phyloP scores from a whole-genome alignment of 2,113 vertebrate species.

The Otis tarda region DNA sequence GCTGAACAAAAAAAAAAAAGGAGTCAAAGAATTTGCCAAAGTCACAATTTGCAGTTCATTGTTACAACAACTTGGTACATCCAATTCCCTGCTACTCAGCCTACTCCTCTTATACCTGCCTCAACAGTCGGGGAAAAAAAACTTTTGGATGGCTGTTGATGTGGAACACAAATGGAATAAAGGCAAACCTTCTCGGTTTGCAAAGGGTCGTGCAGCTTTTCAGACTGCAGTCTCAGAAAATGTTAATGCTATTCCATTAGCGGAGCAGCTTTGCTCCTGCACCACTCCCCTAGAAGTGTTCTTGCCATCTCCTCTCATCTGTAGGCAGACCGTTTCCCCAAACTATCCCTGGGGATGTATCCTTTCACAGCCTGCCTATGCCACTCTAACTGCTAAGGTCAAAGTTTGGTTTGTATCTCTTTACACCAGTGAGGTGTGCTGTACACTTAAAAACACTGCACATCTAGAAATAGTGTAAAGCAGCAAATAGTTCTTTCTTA shows the following conservation, averaged over 20 bases:
- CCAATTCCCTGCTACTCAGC: not conserved
- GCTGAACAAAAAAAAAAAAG: not conserved
- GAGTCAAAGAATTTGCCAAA: not conserved
- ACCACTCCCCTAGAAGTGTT: not conserved
- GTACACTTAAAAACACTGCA: not conserved
- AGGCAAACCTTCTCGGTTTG: not conserved
- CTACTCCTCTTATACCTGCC: not conserved
- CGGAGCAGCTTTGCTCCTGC: not conserved
- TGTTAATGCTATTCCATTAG: not conserved
- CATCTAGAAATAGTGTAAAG: not conserved
- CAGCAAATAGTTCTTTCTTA: not conserved
- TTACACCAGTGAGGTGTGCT: not conserved
- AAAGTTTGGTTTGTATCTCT: not conserved
- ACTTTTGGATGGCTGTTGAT: not conserved
- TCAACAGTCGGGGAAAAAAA: not conserved
- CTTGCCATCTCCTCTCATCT: not conserved
- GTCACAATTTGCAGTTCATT: not conserved
- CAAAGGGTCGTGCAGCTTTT: not conserved
- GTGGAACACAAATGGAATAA: not conserved
- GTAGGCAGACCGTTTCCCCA: not conserved
- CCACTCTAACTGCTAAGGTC: not conserved
- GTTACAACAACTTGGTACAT: not conserved
- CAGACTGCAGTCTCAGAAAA: not conserved
- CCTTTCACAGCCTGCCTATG: not conserved
- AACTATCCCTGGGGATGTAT: not conserved